Percentiles rank a stretch among this genome's conserved stretches.
phyloP scores from a whole-genome alignment of 2,888 invertebrate genomes.

The Malthinus flaveolus region DNA sequence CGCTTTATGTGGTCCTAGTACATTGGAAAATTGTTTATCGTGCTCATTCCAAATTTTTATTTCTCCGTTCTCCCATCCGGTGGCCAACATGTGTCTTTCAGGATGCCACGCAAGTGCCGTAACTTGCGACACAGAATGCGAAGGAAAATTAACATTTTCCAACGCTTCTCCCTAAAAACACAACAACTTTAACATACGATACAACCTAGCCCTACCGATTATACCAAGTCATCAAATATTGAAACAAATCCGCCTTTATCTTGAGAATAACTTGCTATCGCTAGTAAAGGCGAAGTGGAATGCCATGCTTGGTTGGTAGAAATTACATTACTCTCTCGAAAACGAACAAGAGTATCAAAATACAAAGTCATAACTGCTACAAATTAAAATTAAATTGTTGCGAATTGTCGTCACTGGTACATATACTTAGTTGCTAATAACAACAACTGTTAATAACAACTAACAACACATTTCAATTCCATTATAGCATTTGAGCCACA shows the following conservation, averaged over 20 bases:
- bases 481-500: neutral
- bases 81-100: constrained; percentile 74
- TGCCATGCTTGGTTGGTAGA: constrained; percentile 87
- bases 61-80: constrained; percentile 93
- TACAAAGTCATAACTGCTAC: constrained; percentile 71
- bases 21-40: constrained; percentile 65
- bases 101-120: constrained; percentile 91
- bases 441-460: no score
- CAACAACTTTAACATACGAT: neutral
- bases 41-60: constrained; percentile 81
- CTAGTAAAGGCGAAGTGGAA: constrained; percentile 75
- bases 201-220: constrained; percentile 35
- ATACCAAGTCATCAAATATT: constrained; percentile 84
- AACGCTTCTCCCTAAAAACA: constrained; percentile 76
- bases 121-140: constrained; percentile 76
- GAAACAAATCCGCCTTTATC: constrained; percentile 87
- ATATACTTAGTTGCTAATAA: no score
- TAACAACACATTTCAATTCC: neutral
- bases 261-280: constrained; percentile 84
- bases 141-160: constrained; percentile 75
- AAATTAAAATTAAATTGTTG: neutral
- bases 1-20: constrained; percentile 70
- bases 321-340: constrained; percentile 74
- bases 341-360: constrained; percentile 82
- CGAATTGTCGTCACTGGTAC: no score